Percentiles rank a stretch among this genome's conserved stretches.
These are phyloP conservation scores for Ammodramus savannarum DNA, from an alignment of 2,113 vertebrate species.

Conservation along the genomic window DNA sequence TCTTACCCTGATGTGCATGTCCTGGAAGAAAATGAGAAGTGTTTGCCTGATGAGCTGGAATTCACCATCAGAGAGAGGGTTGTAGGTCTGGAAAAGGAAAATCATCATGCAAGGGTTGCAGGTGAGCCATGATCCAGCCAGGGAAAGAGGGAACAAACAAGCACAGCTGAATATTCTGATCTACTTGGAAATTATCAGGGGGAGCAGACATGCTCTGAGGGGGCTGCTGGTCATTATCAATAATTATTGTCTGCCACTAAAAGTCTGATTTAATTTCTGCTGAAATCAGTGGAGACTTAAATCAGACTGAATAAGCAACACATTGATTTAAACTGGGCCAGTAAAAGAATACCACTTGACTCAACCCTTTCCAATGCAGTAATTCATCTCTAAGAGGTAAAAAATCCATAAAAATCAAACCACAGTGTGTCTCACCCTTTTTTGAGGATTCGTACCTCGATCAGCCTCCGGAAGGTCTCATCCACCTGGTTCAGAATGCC, in stretches of 20 bases:
- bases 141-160: neutral
- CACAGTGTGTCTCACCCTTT: neutral
- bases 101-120: neutral
- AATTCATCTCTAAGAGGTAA: neutral
- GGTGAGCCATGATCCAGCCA: neutral
- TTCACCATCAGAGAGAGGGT: conserved; percentile 80
- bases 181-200: neutral
- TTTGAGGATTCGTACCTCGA: conserved; percentile 76
- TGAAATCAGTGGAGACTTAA: neutral
- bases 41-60: conserved; percentile 96
- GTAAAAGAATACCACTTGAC: neutral
- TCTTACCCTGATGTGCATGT: conserved; percentile 97
- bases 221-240: neutral
- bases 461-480: conserved; percentile 85
- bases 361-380: neutral
- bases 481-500: conserved; percentile 89
- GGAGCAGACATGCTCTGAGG: neutral
- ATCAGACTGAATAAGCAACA: neutral
- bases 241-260: neutral
- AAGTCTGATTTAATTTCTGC: neutral
- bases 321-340: neutral
- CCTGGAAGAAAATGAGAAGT: conserved; percentile 95
- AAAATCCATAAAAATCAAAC: neutral
- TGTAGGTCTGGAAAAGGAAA: conserved; percentile 79
- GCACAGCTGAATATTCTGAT: neutral